These are phyloP conservation scores for Agapornis roseicollis DNA, from an alignment of 2,113 vertebrate species.

Conservation along the genomic window DNA sequence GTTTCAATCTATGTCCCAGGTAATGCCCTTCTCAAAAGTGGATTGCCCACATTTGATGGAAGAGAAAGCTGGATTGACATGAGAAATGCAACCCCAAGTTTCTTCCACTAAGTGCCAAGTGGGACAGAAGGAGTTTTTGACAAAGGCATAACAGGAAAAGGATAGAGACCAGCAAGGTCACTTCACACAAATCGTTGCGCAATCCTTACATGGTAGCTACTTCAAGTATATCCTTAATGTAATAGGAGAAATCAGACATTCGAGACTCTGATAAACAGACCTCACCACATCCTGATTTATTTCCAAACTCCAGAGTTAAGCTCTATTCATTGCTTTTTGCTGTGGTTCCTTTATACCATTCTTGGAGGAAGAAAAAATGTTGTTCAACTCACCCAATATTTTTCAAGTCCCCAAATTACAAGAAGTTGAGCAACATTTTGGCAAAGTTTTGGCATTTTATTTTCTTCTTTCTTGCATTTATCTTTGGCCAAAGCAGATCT, in stretches of 20 bases:
- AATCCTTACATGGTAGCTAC: not conserved
- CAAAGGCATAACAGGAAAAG: not conserved
- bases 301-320: not conserved
- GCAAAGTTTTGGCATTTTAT: not conserved
- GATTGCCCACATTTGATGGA: not conserved
- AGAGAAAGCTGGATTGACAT: not conserved
- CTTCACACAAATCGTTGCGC: not conserved
- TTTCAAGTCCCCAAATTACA: constrained; percentile 16
- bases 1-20: not conserved
- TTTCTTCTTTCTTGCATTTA: not conserved
- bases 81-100: not conserved
- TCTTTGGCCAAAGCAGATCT: not conserved
- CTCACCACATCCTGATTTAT: constrained; percentile 46
- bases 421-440: constrained; percentile 41
- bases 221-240: not conserved
- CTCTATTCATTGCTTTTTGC: not conserved
- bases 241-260: constrained; percentile 12
- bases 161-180: not conserved
- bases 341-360: not conserved
- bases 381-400: not conserved
- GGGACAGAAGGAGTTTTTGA: not conserved
- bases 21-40: not conserved
- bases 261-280: constrained; percentile 21
- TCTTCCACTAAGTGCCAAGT: not conserved
- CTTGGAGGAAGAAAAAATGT: not conserved